These are phyloP conservation scores for Phrynosoma blainvillii DNA, from an alignment of 2,113 vertebrate species.

Conservation along the genomic window DNA sequence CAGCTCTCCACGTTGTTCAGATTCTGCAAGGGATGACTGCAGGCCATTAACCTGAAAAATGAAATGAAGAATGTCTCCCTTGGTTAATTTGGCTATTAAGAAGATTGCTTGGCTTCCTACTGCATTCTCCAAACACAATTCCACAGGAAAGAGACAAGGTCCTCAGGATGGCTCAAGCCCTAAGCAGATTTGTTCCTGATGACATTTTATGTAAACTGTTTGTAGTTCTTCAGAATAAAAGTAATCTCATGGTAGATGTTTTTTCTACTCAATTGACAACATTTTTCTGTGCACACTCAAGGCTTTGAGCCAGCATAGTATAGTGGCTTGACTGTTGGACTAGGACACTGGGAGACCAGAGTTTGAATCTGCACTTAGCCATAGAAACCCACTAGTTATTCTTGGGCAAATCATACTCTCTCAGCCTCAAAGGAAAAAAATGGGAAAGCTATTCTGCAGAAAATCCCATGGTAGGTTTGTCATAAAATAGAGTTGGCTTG, in stretches of 20 bases:
- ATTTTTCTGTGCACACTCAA: no score
- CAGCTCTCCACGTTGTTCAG: constrained; percentile 64
- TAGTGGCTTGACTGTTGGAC: no score
- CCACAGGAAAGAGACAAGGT: not conserved
- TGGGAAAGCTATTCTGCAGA: no score
- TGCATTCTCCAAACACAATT: no score
- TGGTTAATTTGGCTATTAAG: not conserved
- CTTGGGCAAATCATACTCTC: no score
- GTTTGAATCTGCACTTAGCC: no score
- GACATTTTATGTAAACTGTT: not conserved
- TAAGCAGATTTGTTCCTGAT: not conserved
- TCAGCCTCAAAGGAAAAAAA: no score
- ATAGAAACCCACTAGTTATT: no score
- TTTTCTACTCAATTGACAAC: not conserved
- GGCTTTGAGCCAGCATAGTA: no score
- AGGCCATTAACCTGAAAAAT: constrained; percentile 61
- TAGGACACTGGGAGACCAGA: no score
- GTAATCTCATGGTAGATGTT: not conserved
- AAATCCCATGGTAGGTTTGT: no score
- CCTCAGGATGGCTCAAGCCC: not conserved
- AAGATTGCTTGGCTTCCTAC: not conserved
- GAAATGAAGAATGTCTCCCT: not conserved
- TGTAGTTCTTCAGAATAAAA: not conserved
- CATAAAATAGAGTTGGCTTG: no score
- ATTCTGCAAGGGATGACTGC: constrained; percentile 48